Conservation (phyloP, 2,113 vertebrate genomes). For the Gavia stellata region DNA sequence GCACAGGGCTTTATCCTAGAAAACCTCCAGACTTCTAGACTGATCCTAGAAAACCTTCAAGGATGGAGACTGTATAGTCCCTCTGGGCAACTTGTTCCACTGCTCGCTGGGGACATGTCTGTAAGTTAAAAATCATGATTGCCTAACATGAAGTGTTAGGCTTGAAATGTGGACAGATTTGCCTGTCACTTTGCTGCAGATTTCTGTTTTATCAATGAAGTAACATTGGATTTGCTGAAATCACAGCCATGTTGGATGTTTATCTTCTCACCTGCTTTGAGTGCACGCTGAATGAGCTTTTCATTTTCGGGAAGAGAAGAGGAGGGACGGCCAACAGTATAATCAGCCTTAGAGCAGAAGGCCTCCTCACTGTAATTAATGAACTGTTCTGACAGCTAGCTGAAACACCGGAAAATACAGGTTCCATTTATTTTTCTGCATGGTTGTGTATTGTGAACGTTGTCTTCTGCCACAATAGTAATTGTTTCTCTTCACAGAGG, state of each 20-base stretch:
- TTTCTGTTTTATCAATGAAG: not conserved
- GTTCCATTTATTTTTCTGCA: not conserved
- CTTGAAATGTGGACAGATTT: not conserved
- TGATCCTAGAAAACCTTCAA: not conserved
- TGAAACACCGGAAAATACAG: not conserved
- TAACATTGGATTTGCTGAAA: not conserved
- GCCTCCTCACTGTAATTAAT: not conserved
- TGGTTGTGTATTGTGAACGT: not conserved
- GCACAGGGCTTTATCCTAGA: not conserved
- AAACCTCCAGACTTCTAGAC: not conserved
- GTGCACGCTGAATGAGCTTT: not conserved
- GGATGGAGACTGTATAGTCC: not conserved
- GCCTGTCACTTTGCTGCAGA: not conserved
- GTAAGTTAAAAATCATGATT: not conserved
- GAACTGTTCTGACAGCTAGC: not conserved
- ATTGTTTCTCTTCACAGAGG: constrained; percentile 74
- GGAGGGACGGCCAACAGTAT: not conserved
- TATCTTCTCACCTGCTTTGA: not conserved
- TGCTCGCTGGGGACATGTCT: not conserved
- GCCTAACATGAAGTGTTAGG: not conserved
- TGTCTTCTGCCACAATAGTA: not conserved
- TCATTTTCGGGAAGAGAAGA: not conserved
- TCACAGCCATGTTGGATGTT: not conserved
- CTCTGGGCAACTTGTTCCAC: not conserved
- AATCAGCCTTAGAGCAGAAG: not conserved